These are phyloP conservation scores for Syritta pipiens DNA, from an alignment of 2,888 invertebrate genomes.

Conservation along the genomic window DNA sequence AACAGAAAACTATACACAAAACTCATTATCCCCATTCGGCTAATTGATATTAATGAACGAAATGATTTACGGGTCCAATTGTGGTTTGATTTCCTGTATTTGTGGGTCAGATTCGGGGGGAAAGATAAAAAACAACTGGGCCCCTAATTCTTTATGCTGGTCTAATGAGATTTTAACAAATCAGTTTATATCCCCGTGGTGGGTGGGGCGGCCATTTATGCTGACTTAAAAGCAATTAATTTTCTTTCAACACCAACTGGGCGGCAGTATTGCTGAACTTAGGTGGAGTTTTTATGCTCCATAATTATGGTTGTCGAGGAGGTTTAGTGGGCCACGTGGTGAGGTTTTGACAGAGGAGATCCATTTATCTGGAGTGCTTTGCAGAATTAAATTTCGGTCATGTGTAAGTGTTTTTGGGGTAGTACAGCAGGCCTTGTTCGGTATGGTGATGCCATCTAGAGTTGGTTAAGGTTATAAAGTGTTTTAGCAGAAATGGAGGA, in stretches of 20 bases:
- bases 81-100: conserved; percentile 56
- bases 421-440: too few species aligned
- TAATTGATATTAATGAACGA: conserved; percentile 65
- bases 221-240: conserved; percentile 66
- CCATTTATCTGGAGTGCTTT: too few species aligned
- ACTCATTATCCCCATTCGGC: conserved; percentile 55
- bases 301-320: conserved; percentile 46
- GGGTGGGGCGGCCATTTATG: conserved; percentile 35
- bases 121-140: conserved; percentile 44
- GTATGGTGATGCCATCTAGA: too few species aligned
- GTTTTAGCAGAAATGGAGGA: too few species aligned
- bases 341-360: too few species aligned
- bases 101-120: conserved; percentile 48
- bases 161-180: conserved; percentile 65
- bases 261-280: conserved; percentile 1
- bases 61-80: conserved; percentile 60
- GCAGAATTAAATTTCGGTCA: too few species aligned
- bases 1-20: conserved; percentile 29
- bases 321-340: too few species aligned
- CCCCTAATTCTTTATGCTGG: conserved; percentile 45
- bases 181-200: conserved; percentile 39
- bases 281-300: conserved; percentile 21
- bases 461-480: too few species aligned
- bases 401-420: too few species aligned
- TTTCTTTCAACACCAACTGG: conserved; percentile 46